These are phyloP conservation scores for Penaeus monodon DNA, from an alignment of 2,888 invertebrate genomes.

Conservation along the genomic window DNA sequence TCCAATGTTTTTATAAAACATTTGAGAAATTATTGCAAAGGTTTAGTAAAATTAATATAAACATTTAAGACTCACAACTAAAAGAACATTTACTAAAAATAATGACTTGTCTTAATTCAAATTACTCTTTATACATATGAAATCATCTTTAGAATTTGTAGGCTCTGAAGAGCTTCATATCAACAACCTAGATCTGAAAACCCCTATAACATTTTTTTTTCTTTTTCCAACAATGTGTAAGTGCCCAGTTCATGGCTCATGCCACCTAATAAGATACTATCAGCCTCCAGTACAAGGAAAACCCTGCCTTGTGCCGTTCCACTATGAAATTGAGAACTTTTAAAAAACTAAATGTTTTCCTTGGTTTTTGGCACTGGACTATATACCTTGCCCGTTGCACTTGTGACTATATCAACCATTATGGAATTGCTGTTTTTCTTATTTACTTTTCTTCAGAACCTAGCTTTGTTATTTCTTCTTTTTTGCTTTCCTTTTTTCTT, in stretches of 20 bases:
- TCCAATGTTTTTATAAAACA: no score
- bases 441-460: no score
- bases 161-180: conserved; percentile 10
- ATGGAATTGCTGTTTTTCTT: conserved; percentile 19
- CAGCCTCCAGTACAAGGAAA: conserved; percentile 54
- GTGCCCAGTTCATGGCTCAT: conserved; percentile 52
- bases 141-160: not conserved
- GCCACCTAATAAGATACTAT: conserved; percentile 43
- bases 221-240: conserved; percentile 51
- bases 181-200: conserved; percentile 48
- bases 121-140: no score
- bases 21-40: no score
- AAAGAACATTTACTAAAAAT: no score
- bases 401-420: conserved; percentile 26
- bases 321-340: conserved; percentile 41
- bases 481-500: no score
- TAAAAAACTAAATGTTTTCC: conserved; percentile 61
- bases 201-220: conserved; percentile 52
- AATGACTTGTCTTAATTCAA: no score
- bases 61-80: no score
- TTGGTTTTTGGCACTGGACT: conserved; percentile 61
- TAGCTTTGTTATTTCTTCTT: no score
- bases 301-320: conserved; percentile 51
- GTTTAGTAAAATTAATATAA: no score
- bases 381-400: conserved; percentile 59